Base-by-base conservation (phyloP, 2,113 vertebrate genomes). In the Xenopus laevis region DNA sequence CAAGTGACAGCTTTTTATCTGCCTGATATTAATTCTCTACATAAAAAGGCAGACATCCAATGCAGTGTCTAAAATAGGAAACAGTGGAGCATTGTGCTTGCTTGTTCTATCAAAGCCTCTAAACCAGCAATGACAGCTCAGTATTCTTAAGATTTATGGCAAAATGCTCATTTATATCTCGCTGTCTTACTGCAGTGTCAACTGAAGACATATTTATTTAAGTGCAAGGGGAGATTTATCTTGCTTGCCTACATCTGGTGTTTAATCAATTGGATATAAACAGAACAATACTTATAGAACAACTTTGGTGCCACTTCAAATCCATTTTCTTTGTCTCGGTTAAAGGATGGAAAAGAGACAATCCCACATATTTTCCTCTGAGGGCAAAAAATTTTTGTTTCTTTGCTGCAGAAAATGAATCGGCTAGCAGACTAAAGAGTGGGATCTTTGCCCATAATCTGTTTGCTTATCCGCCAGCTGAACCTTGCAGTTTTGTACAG, bases 261-360 rank as follows among this genome's bases (percentile, higher is more conserved):
- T 64, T 77, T 70, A 77, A 77, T 77, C 74, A 77, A 70, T 70
- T 77, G 66, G 66, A 70, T 70, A 70, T 77, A 77, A 77, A 77
- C 66, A 70, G 60, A 77, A 64, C 59, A 69, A 47, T 63, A 70
- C 74, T 77, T 77, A 63, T 70, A 40, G 21, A 70, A 59, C 52
- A 68, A 70, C 74, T 44, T 66, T 70, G 74, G 20, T 70, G 67
- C 67, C 67, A 63, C 74, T 70, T 77, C 59, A 77, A 70, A 70
- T 70, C 60, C 18, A 77, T 77, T 77, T 69, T 77, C 59, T 70
- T 63, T 57, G 59, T 77, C 21, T 64, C n/a, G 8, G 33, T 57
- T 45, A 57, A 68, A 20, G 65, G 45, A 44, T 68, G 45, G 67
- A 68, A 53, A 53, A 27, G 53, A 72, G 72, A 16, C 64, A 52